Conservation (phyloP, 30 jellyfish, hydroid and myxozoan genomes). For the Mastigias papua region DNA sequence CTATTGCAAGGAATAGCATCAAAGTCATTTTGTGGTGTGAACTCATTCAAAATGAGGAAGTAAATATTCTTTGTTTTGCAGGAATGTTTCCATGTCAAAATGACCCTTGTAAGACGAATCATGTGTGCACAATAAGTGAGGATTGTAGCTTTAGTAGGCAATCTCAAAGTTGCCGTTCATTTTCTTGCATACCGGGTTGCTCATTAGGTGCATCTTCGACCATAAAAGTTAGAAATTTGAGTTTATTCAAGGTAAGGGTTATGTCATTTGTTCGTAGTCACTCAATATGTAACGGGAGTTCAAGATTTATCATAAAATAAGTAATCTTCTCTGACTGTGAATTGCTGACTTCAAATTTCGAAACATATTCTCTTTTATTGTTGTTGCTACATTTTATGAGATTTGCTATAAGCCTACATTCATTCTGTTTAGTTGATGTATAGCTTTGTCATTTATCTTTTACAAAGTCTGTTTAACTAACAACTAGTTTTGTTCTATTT, state of each 20-base stretch:
- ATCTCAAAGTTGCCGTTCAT: conserved; percentile 49
- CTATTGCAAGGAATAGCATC: too few relatives aligned
- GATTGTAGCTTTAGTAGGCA: conserved; percentile 56
- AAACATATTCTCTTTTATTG: too few relatives aligned
- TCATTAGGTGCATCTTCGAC: conserved; percentile 50
- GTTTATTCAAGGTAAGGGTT: conserved; percentile 41
- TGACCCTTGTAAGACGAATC: conserved; percentile 73
- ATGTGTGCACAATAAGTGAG: conserved; percentile 66
- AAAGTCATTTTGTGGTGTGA: too few relatives aligned
- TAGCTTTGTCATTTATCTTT: too few relatives aligned
- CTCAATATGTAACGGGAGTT: too few relatives aligned
- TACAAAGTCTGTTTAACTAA: not conserved
- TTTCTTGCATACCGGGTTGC: conserved; percentile 65
- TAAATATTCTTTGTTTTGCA: conserved; percentile 17
- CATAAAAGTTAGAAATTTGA: conserved; percentile 41
- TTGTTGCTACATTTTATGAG: too few relatives aligned
- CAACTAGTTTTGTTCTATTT: not conserved
- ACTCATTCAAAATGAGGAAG: too few relatives aligned
- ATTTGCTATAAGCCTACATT: too few relatives aligned
- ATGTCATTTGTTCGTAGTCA: not conserved
- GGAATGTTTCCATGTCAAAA: conserved; percentile 84
- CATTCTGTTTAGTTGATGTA: too few relatives aligned
- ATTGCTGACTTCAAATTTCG: too few relatives aligned
- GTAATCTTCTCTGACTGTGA: too few relatives aligned
- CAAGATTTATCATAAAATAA: too few relatives aligned